Conservation (phyloP, 1,140 invertebrate species). For the Euglossa dilemma region DNA sequence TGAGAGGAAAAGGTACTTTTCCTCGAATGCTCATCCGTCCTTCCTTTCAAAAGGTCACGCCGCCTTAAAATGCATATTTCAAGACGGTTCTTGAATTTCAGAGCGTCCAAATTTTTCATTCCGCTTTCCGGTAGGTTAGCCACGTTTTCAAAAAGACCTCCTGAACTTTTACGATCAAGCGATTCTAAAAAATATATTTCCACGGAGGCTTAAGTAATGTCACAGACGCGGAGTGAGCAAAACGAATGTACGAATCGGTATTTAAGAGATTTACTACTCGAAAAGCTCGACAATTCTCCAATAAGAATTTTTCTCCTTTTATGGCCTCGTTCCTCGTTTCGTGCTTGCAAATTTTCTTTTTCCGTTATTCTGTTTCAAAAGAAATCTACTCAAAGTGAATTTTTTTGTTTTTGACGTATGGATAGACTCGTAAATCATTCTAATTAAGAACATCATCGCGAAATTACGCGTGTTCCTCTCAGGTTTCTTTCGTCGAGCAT, state of each 20-base stretch:
- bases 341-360: not conserved
- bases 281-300: too few species aligned
- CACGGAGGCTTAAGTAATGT: not conserved
- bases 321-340: too few species aligned
- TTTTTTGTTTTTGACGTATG: not conserved
- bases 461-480: not conserved
- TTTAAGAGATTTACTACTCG: not conserved
- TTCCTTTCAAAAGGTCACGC: slow-evolving; percentile 4
- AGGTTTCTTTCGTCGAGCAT: not conserved
- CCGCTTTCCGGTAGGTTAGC: not conserved
- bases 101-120: slow-evolving; percentile 44
- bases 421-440: slow-evolving; percentile 4
- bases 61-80: slow-evolving; percentile 47
- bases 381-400: not conserved
- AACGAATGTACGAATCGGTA: too few species aligned
- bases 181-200: not conserved
- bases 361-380: not conserved
- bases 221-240: too few species aligned
- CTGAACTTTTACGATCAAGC: not conserved
- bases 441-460: slow-evolving; percentile 12
- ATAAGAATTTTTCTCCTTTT: too few species aligned
- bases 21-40: not conserved
- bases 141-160: slow-evolving; percentile 6
- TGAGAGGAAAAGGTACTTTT: slow-evolving; percentile 19
- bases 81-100: slow-evolving; percentile 37